Evolutionary conservation across 2,888 invertebrate species (phyloP), one percentile per base, ranked within the genome.

Genomic region (Dusona sp.): DNA sequence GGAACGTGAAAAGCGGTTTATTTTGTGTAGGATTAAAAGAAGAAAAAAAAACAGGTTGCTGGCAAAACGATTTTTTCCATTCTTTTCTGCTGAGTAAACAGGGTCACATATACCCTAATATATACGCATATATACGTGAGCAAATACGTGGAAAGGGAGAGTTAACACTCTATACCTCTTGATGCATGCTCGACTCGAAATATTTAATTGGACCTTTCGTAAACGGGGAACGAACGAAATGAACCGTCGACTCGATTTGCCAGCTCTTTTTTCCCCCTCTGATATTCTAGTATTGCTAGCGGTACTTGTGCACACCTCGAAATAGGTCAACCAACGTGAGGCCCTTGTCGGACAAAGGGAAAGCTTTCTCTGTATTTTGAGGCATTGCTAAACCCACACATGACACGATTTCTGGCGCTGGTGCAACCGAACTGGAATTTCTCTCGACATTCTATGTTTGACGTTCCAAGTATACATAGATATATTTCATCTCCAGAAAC

Each of bases 321-420:
- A 91, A 88, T 90, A 90, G 91, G 91, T 91, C 91, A 90, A 87
- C 89, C 89, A 88, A 83, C 84, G 89, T 73, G 86, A 85, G 84
- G 78, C 77, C 79, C 86, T 87, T 77, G 89, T 79, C 70, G 85
- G 83, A 88, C 88, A 91, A 87, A 91, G 90, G 88, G 89, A 82
- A 74, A 87, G 75, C 75, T 78, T 80, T 78, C 48, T 57, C 67
- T 84, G 84, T 85, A 57, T 85, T 57, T 57, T 22, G 33, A 38
- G 38, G 61, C 54, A 65, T 73, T 25, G 36, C 33, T 86, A 84
- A 70, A 68, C 75, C 19, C 42, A 89, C 72, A 73, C 74, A 73
- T 72, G 86, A 88, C 84, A 89, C 85, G 90, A 90, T 90, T 90
- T 90, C 89, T 89, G 79, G 83, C 86, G 87, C 85, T 87, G 67